phyloP scores from a whole-genome alignment of 1,140 invertebrate species.

The Melanaphis sacchari region DNA sequence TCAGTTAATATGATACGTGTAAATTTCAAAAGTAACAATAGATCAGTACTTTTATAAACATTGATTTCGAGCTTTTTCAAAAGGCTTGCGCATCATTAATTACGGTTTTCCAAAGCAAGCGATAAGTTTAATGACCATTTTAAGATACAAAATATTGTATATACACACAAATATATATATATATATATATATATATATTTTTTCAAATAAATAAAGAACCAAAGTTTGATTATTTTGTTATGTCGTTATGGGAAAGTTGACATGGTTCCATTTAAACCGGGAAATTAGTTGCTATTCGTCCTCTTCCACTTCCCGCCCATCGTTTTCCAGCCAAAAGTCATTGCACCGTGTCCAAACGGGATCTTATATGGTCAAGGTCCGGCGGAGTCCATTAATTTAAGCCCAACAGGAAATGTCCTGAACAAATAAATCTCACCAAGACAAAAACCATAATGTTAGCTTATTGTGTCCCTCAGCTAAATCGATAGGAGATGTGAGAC shows the following conservation, averaged over 20 bases:
- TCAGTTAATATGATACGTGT: background rate
- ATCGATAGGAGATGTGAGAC: background rate
- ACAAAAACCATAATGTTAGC: constrained; percentile 22
- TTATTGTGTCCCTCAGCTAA: background rate
- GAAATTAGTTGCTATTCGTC: constrained; percentile 47
- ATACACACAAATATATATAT: no score
- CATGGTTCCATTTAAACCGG: constrained; percentile 26
- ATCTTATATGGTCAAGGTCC: constrained; percentile 41
- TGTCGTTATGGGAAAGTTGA: constrained; percentile 15
- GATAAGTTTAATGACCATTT: constrained; percentile 4
- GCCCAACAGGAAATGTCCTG: constrained; percentile 29
- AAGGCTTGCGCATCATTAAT: constrained; percentile 17
- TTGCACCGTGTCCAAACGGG: constrained; percentile 37
- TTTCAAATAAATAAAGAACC: constrained; percentile 14
- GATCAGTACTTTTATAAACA: background rate
- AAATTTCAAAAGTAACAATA: background rate
- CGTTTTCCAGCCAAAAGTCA: constrained; percentile 35
- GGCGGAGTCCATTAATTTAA: constrained; percentile 48
- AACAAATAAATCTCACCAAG: constrained; percentile 38
- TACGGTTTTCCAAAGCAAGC: background rate
- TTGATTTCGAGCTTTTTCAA: background rate
- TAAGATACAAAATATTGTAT: background rate
- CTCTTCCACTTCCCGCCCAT: background rate
- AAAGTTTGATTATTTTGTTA: constrained; percentile 20
- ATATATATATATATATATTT: background rate